Evolutionary conservation across 2,797 vertebrate genomes (phyloP), one percentile per base, ranked within the genome.

Genomic region (Sebastes matsubarae): DNA sequence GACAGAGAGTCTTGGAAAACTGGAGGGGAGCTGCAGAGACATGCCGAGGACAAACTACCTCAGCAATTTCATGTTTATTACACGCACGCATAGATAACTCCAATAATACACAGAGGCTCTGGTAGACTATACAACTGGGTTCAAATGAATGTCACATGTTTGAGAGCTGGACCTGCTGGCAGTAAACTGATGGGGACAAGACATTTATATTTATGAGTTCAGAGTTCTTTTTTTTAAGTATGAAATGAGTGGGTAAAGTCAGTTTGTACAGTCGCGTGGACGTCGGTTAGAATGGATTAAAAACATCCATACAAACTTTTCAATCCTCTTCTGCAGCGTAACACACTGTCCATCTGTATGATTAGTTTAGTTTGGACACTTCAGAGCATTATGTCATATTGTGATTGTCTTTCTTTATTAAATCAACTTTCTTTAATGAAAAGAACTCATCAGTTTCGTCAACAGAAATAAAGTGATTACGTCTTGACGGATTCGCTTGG

Each of bases 11-110:
- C 22, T 36, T 70, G 66, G 55, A 77, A 77, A 76, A 50, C 42
- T 69, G 16, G 42, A 18, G 80, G 63, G 34, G 87, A 88, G 81
- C 88, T 91, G 88, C 83, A 89, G 81, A 77, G 86, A 65, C 84
- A 87, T 16, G 84, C 61, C 5, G 60, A 22, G 75, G 2, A 3
- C 20, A 16, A 69, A 75, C 59, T 5, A 46, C 64, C 59, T 60
- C 72, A 54, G 63, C n/a, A 6, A 12, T 36, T 64, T 81, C 6
- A n/a, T 66, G 57, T 85, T 79, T 81, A 65, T 75, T 61, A 22
- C 64, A 64, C 5, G 32, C 16, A 46, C 27, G 30, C n/a, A 69
- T n/a, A 34, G 32, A 32, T 3, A 20, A 12, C 85, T 68, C 24
- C 54, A 82, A 80, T 61, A 83, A 88, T 38, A 84, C 77, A 84